phyloP scores from a whole-genome alignment of 2,888 invertebrate species.

The Nineta flava region DNA sequence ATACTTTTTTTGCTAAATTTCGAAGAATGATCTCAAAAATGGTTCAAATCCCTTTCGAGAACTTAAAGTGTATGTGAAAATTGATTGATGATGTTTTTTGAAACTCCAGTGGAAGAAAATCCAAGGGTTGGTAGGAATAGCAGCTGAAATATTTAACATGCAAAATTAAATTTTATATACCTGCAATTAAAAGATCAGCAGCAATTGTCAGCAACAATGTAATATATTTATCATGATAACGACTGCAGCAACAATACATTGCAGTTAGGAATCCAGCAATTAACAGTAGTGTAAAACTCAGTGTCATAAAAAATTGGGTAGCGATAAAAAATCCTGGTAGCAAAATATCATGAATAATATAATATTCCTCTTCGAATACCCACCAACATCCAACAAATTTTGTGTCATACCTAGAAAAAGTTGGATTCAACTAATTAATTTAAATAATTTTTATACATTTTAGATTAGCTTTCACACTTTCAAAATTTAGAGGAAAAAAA shows the following conservation, averaged over 20 bases:
- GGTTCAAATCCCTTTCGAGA: too few species aligned
- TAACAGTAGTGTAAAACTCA: conserved; percentile 68
- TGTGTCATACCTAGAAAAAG: conserved; percentile 48
- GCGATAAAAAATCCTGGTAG: conserved; percentile 84
- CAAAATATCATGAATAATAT: conserved; percentile 80
- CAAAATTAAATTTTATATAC: too few species aligned
- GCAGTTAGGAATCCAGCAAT: conserved; percentile 58
- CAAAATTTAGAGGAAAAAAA: neutral
- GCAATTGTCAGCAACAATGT: conserved; percentile 59
- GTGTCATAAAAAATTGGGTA: conserved; percentile 85
- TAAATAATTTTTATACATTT: conserved; percentile 1
- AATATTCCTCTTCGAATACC: conserved; percentile 94
- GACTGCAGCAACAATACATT: conserved; percentile 55
- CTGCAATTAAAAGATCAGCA: conserved; percentile 51
- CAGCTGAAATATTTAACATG: too few species aligned
- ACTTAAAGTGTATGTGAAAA: too few species aligned
- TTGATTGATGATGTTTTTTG: too few species aligned
- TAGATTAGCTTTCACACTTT: neutral
- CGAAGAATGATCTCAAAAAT: too few species aligned
- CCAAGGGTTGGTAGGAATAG: too few species aligned
- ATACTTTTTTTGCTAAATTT: too few species aligned
- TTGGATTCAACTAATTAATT: neutral
- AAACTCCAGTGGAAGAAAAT: too few species aligned
- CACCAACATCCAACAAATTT: conserved; percentile 84
- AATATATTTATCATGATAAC: conserved; percentile 61